A percentile compares a stretch with the other conserved stretches of the same genome.
Evolutionary conservation across 2,113 vertebrate genomes (phyloP).

Genomic region (Cricetomys ansorgei): DNA sequence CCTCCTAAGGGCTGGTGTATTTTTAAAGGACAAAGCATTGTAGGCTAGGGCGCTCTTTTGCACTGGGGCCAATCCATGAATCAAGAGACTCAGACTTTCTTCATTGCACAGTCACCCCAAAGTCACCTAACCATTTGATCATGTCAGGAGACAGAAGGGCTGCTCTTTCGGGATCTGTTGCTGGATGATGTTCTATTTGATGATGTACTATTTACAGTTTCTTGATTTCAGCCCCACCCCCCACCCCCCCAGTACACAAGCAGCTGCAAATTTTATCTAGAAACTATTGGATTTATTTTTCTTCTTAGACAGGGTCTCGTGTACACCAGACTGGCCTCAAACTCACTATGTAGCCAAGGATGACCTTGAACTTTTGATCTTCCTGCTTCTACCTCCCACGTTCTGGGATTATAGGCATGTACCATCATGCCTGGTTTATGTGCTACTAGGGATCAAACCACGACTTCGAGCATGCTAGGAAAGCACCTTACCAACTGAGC

Average conservation of each 20-base stretch:
- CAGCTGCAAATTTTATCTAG: background rate
- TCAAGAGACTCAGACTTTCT: background rate
- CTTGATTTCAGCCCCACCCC: background rate
- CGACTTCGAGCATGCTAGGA: background rate
- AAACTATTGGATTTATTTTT: background rate
- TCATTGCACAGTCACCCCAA: background rate
- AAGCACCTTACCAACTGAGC: background rate
- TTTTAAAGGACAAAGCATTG: background rate
- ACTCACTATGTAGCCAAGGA: background rate
- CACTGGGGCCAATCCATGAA: background rate
- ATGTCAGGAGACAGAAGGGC: background rate
- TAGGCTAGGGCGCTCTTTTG: background rate
- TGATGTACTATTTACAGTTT: background rate
- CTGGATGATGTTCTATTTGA: too few species aligned
- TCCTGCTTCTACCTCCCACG: background rate
- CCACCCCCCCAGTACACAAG: background rate
- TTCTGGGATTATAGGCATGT: background rate
- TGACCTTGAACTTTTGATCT: background rate
- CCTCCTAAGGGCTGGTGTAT: background rate
- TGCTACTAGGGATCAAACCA: background rate
- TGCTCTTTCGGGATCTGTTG: background rate
- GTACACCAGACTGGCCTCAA: background rate
- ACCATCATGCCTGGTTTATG: background rate
- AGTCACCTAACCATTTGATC: background rate
- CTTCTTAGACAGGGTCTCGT: background rate